Base-by-base conservation (phyloP, 2,888 invertebrate species). In the Ennomos fuscantarius region DNA sequence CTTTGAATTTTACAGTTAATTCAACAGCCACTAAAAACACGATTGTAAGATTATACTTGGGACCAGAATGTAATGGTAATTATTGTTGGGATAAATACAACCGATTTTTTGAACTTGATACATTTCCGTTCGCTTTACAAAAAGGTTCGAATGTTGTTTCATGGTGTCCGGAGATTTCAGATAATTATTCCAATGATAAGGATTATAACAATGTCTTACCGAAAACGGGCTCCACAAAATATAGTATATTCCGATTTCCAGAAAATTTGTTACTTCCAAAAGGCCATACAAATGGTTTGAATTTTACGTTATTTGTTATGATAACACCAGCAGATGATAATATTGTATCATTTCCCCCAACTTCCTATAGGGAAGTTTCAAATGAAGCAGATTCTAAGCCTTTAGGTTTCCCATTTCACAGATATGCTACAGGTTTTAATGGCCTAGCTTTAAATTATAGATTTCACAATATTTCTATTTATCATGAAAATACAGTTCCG, bases 361-460 rank as follows among this genome's bases (percentile, higher is more conserved):
- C 64, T 41, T 70, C 74, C 46, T 83, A 82, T 49, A 74, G 66
- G 35, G 66, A 70, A 50, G 57, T 81, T n/a, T 68, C 69, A 8
- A 62, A 69, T 46, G 78, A 82, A 50, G 55, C 76, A 6, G 87
- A 88, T 64, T 70, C 69, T 9, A 84, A 81, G 58, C 88, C 89
- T 8, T 62, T 89, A 45, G 91, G 91, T 2, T 91, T 89, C 73
- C 91, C 91, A n/a, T 90, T 91, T 42, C 84, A 91, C 55, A 84
- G 85, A 62, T 73, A 73, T 69, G 75, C 79, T 12, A 52, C 57
- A 36, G 68, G 76, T 11, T 72, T 71, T 37, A 78, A 78, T 35
- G 61, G 71, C 9, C 58, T 60, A 36, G 77, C 75, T 10, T 69
- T 66, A 46, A 91, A 90, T 72, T 91, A 86, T 55, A 82, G 74